phyloP scores from a whole-genome alignment of 2,797 vertebrate species.

The Monodelphis domestica region DNA sequence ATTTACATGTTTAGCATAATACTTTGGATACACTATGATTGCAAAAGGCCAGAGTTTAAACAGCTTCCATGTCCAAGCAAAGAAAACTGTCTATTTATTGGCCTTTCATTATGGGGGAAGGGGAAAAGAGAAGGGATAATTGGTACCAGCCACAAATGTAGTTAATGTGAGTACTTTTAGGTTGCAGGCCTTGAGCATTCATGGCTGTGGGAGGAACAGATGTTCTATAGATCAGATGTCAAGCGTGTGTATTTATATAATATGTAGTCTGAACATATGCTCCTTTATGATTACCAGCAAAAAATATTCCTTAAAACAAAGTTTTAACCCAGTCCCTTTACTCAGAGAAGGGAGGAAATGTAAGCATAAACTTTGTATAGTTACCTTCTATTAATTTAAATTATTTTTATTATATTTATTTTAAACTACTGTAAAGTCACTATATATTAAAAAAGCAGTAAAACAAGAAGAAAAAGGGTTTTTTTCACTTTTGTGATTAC shows the following conservation, averaged over 20 bases:
- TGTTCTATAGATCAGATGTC: background rate
- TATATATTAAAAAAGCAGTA: background rate
- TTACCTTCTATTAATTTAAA: background rate
- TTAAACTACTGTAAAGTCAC: background rate
- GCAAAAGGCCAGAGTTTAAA: background rate
- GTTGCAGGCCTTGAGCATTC: background rate
- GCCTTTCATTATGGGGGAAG: background rate
- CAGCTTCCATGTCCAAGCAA: background rate
- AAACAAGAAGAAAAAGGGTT: background rate
- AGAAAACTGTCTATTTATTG: background rate
- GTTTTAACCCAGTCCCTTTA: background rate
- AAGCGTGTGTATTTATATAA: background rate
- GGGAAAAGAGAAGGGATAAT: background rate
- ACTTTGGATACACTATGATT: background rate
- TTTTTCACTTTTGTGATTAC: background rate
- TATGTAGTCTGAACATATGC: background rate
- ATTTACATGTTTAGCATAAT: background rate
- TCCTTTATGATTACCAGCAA: background rate
- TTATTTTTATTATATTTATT: background rate
- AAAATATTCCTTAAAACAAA: background rate
- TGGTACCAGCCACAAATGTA: background rate
- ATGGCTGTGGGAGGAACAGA: background rate
- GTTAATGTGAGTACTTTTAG: background rate
- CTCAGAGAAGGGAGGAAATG: background rate
- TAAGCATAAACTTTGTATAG: too few relatives aligned